Evolutionary conservation across 2,113 vertebrate species (phyloP), one percentile per base, ranked within the genome.

Genomic region (Pedionomus torquatus): DNA sequence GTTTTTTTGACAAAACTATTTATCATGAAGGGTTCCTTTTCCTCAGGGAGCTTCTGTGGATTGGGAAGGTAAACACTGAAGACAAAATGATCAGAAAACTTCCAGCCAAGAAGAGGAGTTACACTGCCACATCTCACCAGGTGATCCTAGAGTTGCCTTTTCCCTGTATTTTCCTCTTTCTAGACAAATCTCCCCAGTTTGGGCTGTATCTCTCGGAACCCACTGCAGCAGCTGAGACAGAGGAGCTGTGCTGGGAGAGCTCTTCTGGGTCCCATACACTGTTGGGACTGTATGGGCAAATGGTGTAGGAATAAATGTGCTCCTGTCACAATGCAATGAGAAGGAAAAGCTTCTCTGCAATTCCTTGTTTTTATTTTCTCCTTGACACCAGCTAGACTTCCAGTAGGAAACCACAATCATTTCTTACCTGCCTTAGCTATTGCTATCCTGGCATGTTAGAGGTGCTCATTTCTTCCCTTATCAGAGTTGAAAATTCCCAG

Each of bases 1-100:
- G 21, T 6, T 68, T 17, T 88, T 77, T 74, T 95, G 86, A 88
- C 88, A 95, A 86, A 95, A 66, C 86, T 63, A 83, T 85, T 92
- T 90, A 75, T 93, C 92, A 77, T 17, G 1, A 55, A 78, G 30
- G 2, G 4, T n/a, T 89, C 51, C 25, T 83, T 46, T 89, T 87
- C 94, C 89, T 90, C 86, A 74, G 71, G 86, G 76, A 93, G 76
- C 77, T 87, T 58, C 72, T 1, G 5, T 1, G 6, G 41, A 74
- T 46, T 0, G 1, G 44, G 52, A 75, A 92, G 19, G 41, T 39
- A 90, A 92, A 83, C 28, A 58, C 26, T 57, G 57, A 54, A 86
- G 83, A 70, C 63, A 83, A 93, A 90, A 57, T 0, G 5, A 86
- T 82, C 46, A 68, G 46, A 71, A 83, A 81, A 61, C 70, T 83